Conservation (phyloP, 2,797 vertebrate species). For the Atherinosoma microstoma region DNA sequence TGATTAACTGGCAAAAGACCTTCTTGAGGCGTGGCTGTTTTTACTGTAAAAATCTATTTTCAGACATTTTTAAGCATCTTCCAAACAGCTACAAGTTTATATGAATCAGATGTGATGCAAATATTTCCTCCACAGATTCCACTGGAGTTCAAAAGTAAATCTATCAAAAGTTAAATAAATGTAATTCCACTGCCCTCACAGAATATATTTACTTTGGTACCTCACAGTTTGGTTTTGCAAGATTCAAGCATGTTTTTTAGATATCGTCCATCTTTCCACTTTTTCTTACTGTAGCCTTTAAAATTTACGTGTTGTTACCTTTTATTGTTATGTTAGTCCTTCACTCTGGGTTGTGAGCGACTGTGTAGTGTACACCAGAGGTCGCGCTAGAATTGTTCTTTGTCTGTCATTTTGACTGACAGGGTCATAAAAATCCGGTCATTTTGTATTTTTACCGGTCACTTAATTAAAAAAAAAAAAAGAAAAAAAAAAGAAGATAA, state of each 20-base stretch:
- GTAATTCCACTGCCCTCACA: constrained; percentile 13
- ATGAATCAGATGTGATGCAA: background rate
- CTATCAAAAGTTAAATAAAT: constrained; percentile 12
- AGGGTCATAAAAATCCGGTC: too few relatives aligned
- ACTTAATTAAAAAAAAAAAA: too few relatives aligned
- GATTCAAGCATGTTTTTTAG: constrained; percentile 45
- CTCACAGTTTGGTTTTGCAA: constrained; percentile 39
- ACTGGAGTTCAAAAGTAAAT: constrained; percentile 16
- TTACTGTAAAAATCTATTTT: constrained; percentile 10
- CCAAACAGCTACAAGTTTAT: background rate
- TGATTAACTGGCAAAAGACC: constrained; percentile 11
- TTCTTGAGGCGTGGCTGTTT: background rate
- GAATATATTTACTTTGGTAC: constrained; percentile 31
- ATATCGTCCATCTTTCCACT: constrained; percentile 41
- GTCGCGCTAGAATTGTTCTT: too few relatives aligned
- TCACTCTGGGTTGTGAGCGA: constrained; percentile 41
- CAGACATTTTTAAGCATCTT: background rate
- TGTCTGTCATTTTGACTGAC: too few relatives aligned
- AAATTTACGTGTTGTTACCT: constrained; percentile 63
- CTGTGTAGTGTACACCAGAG: too few relatives aligned
- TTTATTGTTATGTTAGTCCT: constrained; percentile 51
- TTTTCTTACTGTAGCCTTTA: constrained; percentile 49
- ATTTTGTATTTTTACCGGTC: too few relatives aligned
- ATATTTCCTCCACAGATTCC: constrained; percentile 37
- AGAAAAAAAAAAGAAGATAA: too few relatives aligned